phyloP scores from a whole-genome alignment of 2,888 invertebrate species.

The Alcis repandata region DNA sequence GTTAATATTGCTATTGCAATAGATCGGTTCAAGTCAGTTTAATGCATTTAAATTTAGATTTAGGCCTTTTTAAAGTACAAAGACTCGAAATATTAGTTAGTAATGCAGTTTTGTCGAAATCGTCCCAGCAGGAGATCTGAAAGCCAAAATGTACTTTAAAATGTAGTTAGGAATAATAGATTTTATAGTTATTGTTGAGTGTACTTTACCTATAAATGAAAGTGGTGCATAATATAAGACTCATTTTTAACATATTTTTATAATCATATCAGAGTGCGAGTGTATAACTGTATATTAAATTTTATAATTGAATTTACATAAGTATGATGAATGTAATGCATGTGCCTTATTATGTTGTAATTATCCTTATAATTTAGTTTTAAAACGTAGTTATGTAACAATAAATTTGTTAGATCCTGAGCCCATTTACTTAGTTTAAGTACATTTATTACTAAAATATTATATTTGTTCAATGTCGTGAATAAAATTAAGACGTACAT shows the following conservation, averaged over 20 bases:
- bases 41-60: constrained; percentile 82
- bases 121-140: constrained; percentile 60
- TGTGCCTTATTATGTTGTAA: constrained; percentile 73
- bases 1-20: constrained; percentile 56
- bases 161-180: constrained; percentile 44
- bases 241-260: constrained; percentile 52
- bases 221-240: constrained; percentile 68
- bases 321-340: constrained; percentile 49
- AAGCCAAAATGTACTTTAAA: constrained; percentile 71
- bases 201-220: constrained; percentile 54
- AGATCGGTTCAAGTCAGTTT: constrained; percentile 68
- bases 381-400: constrained; percentile 21
- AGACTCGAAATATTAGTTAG: constrained; percentile 64
- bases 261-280: constrained; percentile 62
- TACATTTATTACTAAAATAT: constrained; percentile 1
- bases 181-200: constrained; percentile 36
- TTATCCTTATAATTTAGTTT: constrained; percentile 51
- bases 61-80: constrained; percentile 78
- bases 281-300: constrained; percentile 52
- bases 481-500: constrained; percentile 48
- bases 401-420: constrained; percentile 20
- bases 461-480: constrained; percentile 12
- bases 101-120: constrained; percentile 66
- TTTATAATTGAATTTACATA: constrained; percentile 46
- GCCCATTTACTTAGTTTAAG: constrained; percentile 18